phyloP scores from a whole-genome alignment of 2,797 vertebrate genomes.

The Decapterus maruadsi region DNA sequence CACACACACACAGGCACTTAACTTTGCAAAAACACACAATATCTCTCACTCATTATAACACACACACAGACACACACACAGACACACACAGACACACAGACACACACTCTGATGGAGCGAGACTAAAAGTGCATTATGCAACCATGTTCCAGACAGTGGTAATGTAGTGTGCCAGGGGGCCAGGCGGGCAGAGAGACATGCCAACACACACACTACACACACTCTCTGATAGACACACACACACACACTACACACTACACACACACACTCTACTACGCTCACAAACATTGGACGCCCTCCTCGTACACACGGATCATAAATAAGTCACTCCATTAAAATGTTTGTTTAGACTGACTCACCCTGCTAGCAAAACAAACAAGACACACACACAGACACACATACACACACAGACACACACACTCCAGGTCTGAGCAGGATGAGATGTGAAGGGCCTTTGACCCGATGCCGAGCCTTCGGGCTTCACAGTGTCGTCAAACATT shows the following conservation, averaged over 20 bases:
- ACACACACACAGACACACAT: conserved; percentile 6
- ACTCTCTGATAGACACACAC: conserved; percentile 21
- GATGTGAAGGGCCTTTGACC: conserved; percentile 71
- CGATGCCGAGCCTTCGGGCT: conserved; percentile 46
- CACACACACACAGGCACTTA: conserved; percentile 48
- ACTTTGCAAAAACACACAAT: conserved; percentile 49
- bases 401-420: conserved; percentile 16
- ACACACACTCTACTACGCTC: background rate
- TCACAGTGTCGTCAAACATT: conserved; percentile 47
- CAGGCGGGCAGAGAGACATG: conserved; percentile 49
- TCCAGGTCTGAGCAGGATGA: conserved; percentile 52
- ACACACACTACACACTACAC: background rate
- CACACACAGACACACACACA: conserved; percentile 8
- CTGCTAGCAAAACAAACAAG: conserved; percentile 74
- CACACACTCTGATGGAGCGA: conserved; percentile 49
- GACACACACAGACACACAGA: conserved; percentile 18
- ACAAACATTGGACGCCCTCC: conserved; percentile 2
- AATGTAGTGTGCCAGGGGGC: conserved; percentile 70
- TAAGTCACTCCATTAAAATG: conserved; percentile 80
- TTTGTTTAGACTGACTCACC: conserved; percentile 79
- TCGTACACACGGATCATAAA: conserved; percentile 73
- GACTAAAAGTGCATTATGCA: conserved; percentile 76
- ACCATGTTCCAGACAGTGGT: conserved; percentile 80
- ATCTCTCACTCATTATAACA: conserved; percentile 40
- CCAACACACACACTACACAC: conserved; percentile 38